A percentile compares a stretch with the other conserved stretches of the same genome.
Evolutionary conservation across 2,888 invertebrate genomes (phyloP).

Genomic region (Dicyrtoma fusca): DNA sequence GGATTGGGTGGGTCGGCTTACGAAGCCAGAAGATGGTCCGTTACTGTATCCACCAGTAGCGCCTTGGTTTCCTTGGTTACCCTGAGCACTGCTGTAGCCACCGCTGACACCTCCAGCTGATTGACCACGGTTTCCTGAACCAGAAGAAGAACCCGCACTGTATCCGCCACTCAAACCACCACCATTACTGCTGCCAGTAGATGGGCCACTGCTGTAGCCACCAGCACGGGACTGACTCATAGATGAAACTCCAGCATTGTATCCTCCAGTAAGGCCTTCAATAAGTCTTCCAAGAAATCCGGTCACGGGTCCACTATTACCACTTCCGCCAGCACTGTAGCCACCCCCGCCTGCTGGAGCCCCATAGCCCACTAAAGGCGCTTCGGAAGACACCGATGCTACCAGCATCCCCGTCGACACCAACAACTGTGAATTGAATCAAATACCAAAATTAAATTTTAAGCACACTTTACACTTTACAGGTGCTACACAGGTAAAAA

Average conservation of each 20-base stretch:
- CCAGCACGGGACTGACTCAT: not conserved
- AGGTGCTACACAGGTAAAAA: too few relatives aligned
- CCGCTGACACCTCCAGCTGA: not conserved
- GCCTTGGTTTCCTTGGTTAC: not conserved
- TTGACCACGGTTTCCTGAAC: not conserved
- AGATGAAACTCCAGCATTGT: not conserved
- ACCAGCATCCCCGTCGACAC: constrained; percentile 11
- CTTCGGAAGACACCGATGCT: constrained; percentile 18
- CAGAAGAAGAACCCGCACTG: not conserved
- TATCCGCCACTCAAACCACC: not conserved
- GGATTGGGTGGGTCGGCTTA: too few relatives aligned
- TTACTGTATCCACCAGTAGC: not conserved
- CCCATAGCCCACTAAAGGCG: constrained; percentile 10
- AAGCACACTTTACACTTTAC: too few relatives aligned
- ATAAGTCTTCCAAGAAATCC: not conserved
- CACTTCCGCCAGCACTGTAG: not conserved
- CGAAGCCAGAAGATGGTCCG: not conserved
- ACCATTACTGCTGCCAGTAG: not conserved
- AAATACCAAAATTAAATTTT: not conserved
- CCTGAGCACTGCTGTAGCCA: constrained; percentile 7
- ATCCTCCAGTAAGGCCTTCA: too few relatives aligned
- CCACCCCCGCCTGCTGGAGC: not conserved
- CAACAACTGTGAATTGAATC: not conserved
- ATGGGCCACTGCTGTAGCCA: not conserved
- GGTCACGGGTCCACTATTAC: not conserved